These are phyloP conservation scores for Loripinus fragilis DNA, from an alignment of 2,888 invertebrate genomes.

Conservation along the genomic window DNA sequence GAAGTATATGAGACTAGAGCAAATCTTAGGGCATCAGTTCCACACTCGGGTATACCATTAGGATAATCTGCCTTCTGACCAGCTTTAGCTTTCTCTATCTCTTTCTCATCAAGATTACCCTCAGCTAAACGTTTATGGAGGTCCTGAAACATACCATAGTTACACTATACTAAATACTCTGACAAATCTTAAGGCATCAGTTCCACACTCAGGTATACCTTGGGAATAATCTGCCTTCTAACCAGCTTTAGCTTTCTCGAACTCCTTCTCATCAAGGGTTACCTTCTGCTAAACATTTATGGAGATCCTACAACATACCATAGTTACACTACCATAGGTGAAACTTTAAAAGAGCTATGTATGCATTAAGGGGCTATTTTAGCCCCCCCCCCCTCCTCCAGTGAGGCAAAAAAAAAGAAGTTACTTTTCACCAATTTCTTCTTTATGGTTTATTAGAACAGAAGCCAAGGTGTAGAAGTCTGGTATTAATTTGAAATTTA, in stretches of 20 bases:
- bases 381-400: too few relatives aligned
- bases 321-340: too few relatives aligned
- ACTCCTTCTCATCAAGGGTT: slow-evolving; percentile 94
- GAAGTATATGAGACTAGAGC: slow-evolving; percentile 95
- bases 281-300: slow-evolving; percentile 89
- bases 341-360: too few relatives aligned
- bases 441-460: too few relatives aligned
- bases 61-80: slow-evolving; percentile 87
- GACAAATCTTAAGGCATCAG: slow-evolving; percentile 96
- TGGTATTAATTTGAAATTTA: too few relatives aligned
- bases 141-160: slow-evolving; percentile 82
- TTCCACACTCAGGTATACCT: slow-evolving; percentile 99
- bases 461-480: too few relatives aligned
- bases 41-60: slow-evolving; percentile 97
- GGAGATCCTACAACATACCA: slow-evolving; percentile 87
- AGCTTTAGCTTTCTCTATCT: slow-evolving; percentile 89
- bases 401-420: too few relatives aligned
- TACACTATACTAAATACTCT: slow-evolving; percentile 94
- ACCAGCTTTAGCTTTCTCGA: slow-evolving; percentile 88
- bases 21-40: slow-evolving; percentile 96
- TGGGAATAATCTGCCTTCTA: slow-evolving; percentile 87
- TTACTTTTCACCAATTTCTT: too few relatives aligned
- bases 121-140: slow-evolving; percentile 89
- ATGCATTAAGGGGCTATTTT: too few relatives aligned
- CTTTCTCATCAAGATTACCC: slow-evolving; percentile 94